These are phyloP conservation scores for Hypena proboscidalis DNA, from an alignment of 2,888 invertebrate species.

Conservation along the genomic window DNA sequence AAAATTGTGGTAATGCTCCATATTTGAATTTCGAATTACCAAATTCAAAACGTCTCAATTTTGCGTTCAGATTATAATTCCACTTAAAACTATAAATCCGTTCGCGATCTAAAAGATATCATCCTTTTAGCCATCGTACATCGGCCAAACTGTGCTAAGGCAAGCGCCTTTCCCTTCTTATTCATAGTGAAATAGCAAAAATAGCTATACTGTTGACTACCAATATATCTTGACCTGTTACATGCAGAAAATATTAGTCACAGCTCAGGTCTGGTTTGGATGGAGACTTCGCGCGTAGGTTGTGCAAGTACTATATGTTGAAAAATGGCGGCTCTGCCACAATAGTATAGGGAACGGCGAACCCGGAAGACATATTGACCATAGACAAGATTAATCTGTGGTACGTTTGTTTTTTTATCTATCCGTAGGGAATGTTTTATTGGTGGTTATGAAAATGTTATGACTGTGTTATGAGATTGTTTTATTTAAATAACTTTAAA, in stretches of 20 bases:
- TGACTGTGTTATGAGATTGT: background rate
- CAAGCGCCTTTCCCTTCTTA: conserved; percentile 84
- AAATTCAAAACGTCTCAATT: background rate
- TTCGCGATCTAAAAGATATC: conserved; percentile 49
- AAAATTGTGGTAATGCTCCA: background rate
- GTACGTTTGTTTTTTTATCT: conserved; percentile 40
- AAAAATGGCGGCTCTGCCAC: conserved; percentile 79
- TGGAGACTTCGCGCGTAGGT: conserved; percentile 74
- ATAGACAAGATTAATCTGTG: conserved; percentile 78
- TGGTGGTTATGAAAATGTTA: background rate
- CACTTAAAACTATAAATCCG: conserved; percentile 41
- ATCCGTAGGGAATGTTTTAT: conserved; percentile 9
- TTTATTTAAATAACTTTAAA: too few species aligned
- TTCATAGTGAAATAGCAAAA: conserved; percentile 85
- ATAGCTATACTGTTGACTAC: conserved; percentile 75
- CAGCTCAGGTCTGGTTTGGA: conserved; percentile 49
- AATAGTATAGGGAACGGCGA: conserved; percentile 77
- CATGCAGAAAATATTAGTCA: conserved; percentile 23
- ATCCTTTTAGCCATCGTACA: conserved; percentile 49
- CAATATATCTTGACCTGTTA: conserved; percentile 54
- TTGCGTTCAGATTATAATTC: conserved; percentile 13
- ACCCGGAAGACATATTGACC: conserved; percentile 79
- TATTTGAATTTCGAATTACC: background rate
- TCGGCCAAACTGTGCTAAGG: conserved; percentile 81
- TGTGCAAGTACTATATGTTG: conserved; percentile 67